Percentiles rank a stretch among this genome's conserved stretches.
Conservation (phyloP, 2,113 vertebrate species). For the Tychaedon coryphoeus region DNA sequence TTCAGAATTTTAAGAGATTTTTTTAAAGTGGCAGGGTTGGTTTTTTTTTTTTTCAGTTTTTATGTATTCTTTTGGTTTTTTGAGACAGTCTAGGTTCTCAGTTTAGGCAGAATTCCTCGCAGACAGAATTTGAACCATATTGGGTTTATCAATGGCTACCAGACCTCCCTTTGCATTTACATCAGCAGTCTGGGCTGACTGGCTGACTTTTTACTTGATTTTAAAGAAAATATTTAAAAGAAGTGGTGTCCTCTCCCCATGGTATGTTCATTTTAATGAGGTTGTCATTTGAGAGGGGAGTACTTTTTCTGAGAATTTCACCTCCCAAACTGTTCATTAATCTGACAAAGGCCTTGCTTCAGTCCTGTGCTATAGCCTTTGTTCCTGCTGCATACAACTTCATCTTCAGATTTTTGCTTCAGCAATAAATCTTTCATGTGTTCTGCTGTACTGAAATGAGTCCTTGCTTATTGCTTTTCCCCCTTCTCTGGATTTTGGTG, state of each 20-base stretch:
- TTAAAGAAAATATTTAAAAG: neutral
- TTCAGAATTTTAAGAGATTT: neutral
- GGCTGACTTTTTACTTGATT: neutral
- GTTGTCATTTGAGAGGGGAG: neutral
- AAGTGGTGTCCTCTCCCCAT: neutral
- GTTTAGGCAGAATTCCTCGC: neutral
- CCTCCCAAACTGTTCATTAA: neutral
- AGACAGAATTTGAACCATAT: neutral
- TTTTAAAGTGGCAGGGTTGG: neutral
- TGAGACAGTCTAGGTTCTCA: neutral
- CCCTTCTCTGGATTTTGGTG: neutral
- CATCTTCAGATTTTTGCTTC: neutral
- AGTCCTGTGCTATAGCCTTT: neutral
- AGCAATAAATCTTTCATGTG: conserved; percentile 44
- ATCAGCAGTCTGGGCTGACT: neutral
- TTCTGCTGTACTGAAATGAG: conserved; percentile 1
- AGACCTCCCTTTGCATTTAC: neutral
- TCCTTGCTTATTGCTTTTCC: neutral
- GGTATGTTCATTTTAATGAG: neutral
- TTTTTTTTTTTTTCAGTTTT: neutral
- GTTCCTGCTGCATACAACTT: neutral
- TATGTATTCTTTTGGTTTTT: neutral
- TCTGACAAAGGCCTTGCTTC: neutral
- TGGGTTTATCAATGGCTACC: neutral
- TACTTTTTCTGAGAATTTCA: neutral